phyloP scores from a whole-genome alignment of 2,888 invertebrate genomes.

The Mythimna pallens region DNA sequence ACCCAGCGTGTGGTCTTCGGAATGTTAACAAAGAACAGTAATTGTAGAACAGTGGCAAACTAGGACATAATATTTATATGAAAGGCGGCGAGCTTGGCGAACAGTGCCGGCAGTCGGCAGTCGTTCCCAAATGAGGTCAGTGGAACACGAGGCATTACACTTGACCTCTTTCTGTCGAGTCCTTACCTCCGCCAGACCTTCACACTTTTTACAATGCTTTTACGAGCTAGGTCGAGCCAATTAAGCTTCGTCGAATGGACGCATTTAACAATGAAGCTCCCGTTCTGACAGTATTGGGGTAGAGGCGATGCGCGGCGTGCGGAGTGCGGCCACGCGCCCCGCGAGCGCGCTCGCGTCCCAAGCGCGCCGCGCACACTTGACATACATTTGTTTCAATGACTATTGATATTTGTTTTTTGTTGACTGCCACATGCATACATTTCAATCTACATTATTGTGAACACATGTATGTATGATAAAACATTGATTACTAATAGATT shows the following conservation, averaged over 20 bases:
- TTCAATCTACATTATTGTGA: conserved; percentile 54
- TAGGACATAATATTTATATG: conserved; percentile 82
- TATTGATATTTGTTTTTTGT: conserved; percentile 79
- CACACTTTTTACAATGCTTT: conserved; percentile 90
- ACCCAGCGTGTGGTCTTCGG: conserved; percentile 51
- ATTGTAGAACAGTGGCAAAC: conserved; percentile 79
- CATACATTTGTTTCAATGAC: conserved; percentile 87
- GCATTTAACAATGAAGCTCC: conserved; percentile 80
- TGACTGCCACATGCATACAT: conserved; percentile 69
- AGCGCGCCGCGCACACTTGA: conserved; percentile 80
- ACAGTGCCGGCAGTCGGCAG: conserved; percentile 75
- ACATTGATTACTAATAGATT: conserved; percentile 33
- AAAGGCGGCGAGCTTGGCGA: conserved; percentile 82
- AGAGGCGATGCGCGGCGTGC: conserved; percentile 72
- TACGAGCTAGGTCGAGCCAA: conserved; percentile 89
- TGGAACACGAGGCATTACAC: conserved; percentile 89
- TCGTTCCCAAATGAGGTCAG: conserved; percentile 88
- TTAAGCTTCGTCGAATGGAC: conserved; percentile 85
- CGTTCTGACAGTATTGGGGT: conserved; percentile 72
- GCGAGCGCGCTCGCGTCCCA: conserved; percentile 60
- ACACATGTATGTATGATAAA: conserved; percentile 41
- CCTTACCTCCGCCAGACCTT: conserved; percentile 90
- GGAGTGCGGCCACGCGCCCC: conserved; percentile 64
- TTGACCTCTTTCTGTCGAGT: conserved; percentile 90
- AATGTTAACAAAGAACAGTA: conserved; percentile 66